phyloP scores from a whole-genome alignment of 1,140 invertebrate species.

The Magallana angulata region DNA sequence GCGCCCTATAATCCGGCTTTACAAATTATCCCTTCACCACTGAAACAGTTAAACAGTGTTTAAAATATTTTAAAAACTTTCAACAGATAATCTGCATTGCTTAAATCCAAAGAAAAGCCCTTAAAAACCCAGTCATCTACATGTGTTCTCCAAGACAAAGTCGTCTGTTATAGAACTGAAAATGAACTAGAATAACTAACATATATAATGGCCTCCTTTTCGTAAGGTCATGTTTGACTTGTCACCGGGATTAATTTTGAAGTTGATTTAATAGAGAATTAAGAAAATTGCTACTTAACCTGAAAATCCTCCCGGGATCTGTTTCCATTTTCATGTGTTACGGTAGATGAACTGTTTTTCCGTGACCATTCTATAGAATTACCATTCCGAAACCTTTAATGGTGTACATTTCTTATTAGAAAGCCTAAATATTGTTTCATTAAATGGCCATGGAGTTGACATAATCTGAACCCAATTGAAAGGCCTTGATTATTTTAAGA shows the following conservation, averaged over 20 bases:
- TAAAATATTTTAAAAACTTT: neutral
- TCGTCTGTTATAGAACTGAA: neutral
- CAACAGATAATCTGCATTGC: neutral
- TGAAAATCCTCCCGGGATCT: neutral
- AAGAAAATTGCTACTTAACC: neutral
- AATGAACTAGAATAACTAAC: neutral
- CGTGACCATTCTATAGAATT: no score
- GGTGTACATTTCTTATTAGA: neutral
- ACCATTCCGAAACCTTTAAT: no score
- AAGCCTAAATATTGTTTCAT: neutral
- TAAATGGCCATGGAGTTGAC: neutral
- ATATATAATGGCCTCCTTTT: neutral
- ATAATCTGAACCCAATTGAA: neutral
- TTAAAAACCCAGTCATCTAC: no score
- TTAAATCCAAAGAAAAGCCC: neutral
- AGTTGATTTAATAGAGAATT: neutral
- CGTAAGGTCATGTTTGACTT: neutral
- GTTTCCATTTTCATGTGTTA: neutral
- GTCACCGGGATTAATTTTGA: neutral
- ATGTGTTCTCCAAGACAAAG: no score
- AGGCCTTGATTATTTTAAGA: no score
- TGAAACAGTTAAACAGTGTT: neutral
- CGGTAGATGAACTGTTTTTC: no score
- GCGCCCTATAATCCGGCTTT: conserved; percentile 7
- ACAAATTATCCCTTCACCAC: conserved; percentile 27